Evolutionary conservation across 2,113 vertebrate species (phyloP).

Genomic region (Mustela lutreola): DNA sequence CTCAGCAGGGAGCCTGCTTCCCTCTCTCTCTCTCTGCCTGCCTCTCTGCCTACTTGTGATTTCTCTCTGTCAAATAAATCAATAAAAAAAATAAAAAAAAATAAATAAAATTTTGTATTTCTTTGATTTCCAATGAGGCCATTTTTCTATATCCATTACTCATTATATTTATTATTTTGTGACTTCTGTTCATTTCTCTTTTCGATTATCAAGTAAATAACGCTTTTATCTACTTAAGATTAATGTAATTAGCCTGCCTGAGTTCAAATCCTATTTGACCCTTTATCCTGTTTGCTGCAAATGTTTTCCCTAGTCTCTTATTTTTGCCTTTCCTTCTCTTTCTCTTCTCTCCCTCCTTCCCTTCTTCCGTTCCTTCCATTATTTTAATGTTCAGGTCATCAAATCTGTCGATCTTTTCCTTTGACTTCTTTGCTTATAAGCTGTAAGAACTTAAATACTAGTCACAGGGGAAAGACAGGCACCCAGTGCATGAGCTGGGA

Average conservation of each 20-base stretch:
- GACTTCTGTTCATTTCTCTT: neutral
- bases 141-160: neutral
- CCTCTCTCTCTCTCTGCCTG: too few species aligned
- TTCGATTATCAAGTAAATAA: neutral
- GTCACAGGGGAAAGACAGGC: neutral
- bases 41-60: too few species aligned
- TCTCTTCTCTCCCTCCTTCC: neutral
- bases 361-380: neutral
- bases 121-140: neutral
- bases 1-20: too few species aligned
- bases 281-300: neutral
- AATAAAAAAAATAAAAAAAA: too few species aligned
- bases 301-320: neutral
- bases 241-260: too few species aligned
- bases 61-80: too few species aligned
- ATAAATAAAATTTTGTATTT: conserved; percentile 9
- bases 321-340: neutral
- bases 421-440: neutral
- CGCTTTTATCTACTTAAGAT: neutral
- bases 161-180: conserved; percentile 19
- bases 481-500: neutral
- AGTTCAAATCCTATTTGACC: too few species aligned
- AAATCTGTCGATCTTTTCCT: conserved; percentile 20
- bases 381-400: neutral
- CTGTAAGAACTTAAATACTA: neutral